Conservation (phyloP, 2,888 invertebrate genomes). For the Augochlorella aurata region DNA sequence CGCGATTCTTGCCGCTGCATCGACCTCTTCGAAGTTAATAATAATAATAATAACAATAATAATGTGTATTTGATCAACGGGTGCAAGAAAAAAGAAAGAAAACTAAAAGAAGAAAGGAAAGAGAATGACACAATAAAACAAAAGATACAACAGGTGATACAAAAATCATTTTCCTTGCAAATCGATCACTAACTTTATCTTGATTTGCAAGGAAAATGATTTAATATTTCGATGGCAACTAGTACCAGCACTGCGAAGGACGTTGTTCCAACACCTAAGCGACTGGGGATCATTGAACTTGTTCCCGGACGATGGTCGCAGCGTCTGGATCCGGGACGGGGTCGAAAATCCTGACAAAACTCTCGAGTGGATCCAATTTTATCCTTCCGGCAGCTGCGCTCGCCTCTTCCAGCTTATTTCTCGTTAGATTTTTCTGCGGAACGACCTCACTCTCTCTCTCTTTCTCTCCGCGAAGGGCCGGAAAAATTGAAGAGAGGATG, state of each 20-base stretch:
- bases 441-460: not conserved
- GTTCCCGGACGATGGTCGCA: not conserved
- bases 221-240: too few relatives aligned
- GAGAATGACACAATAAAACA: too few relatives aligned
- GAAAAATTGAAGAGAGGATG: not conserved
- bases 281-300: not conserved
- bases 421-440: slow-evolving; percentile 45
- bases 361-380: slow-evolving; percentile 64
- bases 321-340: not conserved
- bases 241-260: not conserved
- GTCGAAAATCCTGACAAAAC: slow-evolving; percentile 45
- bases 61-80: too few relatives aligned
- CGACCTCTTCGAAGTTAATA: too few relatives aligned
- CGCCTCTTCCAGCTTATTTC: slow-evolving; percentile 46
- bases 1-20: too few relatives aligned
- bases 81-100: too few relatives aligned
- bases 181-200: too few relatives aligned
- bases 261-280: not conserved
- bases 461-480: not conserved
- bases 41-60: too few relatives aligned
- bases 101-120: too few relatives aligned
- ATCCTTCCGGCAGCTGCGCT: slow-evolving; percentile 60
- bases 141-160: too few relatives aligned
- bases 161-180: too few relatives aligned
- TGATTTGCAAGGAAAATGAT: not conserved